Conservation (phyloP, 1,140 invertebrate genomes). For the Drosophila seguyi region DNA sequence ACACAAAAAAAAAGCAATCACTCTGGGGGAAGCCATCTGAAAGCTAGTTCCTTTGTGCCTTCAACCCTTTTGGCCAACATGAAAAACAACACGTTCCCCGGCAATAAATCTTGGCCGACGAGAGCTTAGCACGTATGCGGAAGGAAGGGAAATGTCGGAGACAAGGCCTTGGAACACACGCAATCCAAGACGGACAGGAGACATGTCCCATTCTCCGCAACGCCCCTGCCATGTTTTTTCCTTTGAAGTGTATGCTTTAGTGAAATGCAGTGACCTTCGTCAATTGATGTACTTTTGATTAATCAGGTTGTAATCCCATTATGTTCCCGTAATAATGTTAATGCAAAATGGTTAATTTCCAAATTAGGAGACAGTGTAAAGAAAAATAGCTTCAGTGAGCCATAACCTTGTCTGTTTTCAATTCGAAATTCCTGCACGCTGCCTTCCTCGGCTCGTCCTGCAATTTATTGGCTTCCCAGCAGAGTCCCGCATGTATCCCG, state of each 20-base stretch:
- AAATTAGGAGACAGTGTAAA: conserved; percentile 15
- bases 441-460: background rate
- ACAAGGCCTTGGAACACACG: conserved; percentile 20
- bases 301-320: background rate
- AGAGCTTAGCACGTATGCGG: conserved; percentile 64
- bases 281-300: background rate
- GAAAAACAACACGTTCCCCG: conserved; percentile 66
- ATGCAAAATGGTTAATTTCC: background rate
- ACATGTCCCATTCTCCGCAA: conserved; percentile 35
- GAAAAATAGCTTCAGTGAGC: conserved; percentile 44
- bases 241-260: conserved; percentile 28
- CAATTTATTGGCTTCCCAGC: conserved; percentile 63
- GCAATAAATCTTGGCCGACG: conserved; percentile 70
- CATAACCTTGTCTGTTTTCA: conserved; percentile 43
- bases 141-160: conserved; percentile 25
- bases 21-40: conserved; percentile 24
- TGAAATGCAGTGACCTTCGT: conserved; percentile 51
- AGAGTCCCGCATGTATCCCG: conserved; percentile 23
- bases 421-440: conserved; percentile 37
- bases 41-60: conserved; percentile 24
- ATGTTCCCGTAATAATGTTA: background rate
- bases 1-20: conserved; percentile 1
- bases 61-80: conserved; percentile 46
- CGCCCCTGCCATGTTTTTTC: conserved; percentile 1
- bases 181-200: conserved; percentile 32